Evolutionary conservation across 2,113 vertebrate genomes (phyloP).

Genomic region (Sminthopsis crassicaudata): DNA sequence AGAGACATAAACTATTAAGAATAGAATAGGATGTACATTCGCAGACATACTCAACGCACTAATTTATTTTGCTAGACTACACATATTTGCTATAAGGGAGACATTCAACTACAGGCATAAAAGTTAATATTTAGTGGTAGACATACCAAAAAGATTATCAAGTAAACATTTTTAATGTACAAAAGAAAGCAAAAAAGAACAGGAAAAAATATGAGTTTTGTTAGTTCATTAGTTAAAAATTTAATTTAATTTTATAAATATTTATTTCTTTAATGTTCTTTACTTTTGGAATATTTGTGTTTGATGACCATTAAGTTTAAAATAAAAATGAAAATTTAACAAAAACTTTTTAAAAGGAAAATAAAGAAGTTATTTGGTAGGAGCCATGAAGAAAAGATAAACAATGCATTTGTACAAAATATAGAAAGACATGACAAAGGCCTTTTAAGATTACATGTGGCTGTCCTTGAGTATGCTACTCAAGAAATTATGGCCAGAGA

Average conservation of each 20-base stretch:
- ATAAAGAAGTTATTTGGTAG: background rate
- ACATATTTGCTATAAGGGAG: background rate
- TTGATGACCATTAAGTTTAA: background rate
- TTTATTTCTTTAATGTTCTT: background rate
- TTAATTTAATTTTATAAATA: background rate
- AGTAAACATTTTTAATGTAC: background rate
- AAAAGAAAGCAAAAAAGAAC: background rate
- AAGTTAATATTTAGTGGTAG: background rate
- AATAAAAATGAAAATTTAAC: background rate
- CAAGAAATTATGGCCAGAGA: too few relatives aligned
- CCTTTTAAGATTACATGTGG: too few relatives aligned
- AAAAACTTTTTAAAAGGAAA: background rate
- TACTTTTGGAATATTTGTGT: background rate
- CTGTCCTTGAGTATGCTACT: too few relatives aligned
- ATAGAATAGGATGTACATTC: background rate
- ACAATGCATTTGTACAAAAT: background rate
- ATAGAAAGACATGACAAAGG: background rate
- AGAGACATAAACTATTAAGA: background rate
- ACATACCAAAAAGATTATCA: background rate
- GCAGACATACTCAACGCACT: background rate
- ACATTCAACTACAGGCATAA: background rate
- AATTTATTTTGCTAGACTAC: background rate
- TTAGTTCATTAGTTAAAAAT: background rate
- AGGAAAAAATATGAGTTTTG: background rate
- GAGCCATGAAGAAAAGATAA: background rate